A percentile compares a stretch with the other conserved stretches of the same genome.
These are phyloP conservation scores for Caenorhabditis japonica DNA, from an alignment of 2,888 invertebrate genomes.

Conservation along the genomic window DNA sequence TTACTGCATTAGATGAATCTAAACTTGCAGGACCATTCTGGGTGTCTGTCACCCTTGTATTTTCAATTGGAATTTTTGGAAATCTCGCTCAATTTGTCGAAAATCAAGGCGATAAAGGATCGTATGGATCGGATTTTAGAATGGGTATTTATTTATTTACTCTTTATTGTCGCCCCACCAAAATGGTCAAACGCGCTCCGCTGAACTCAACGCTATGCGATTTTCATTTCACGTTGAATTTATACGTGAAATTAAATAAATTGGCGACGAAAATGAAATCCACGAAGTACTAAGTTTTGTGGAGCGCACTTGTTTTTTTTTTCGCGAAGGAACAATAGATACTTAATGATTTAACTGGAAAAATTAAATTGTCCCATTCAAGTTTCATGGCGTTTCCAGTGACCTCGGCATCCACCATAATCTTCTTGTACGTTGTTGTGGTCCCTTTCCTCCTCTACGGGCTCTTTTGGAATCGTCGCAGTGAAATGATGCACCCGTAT, in stretches of 20 bases:
- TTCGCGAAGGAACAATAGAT: too few relatives aligned
- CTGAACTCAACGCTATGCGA: too few relatives aligned
- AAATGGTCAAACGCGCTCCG: too few relatives aligned
- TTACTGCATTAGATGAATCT: neutral
- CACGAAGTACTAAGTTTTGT: too few relatives aligned
- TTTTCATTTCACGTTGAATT: too few relatives aligned
- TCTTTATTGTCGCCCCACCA: conserved; percentile 1
- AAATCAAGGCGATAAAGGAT: conserved; percentile 83
- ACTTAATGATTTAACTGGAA: too few relatives aligned
- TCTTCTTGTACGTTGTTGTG: conserved; percentile 89
- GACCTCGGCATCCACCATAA: conserved; percentile 90
- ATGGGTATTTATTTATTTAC: conserved; percentile 79
- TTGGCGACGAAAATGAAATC: too few relatives aligned
- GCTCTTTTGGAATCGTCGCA: conserved; percentile 86
- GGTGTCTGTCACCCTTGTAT: conserved; percentile 93
- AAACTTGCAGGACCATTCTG: conserved; percentile 93
- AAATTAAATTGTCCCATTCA: too few relatives aligned
- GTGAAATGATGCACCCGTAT: conserved; percentile 78
- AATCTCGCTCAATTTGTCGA: conserved; percentile 93
- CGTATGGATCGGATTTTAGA: conserved; percentile 94
- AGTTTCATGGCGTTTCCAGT: conserved; percentile 40
- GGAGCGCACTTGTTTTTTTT: too few relatives aligned
- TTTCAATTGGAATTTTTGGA: conserved; percentile 92
- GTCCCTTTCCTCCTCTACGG: conserved; percentile 89
- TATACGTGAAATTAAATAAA: too few relatives aligned